Evolutionary conservation across 2,797 vertebrate genomes (phyloP).

Genomic region (Anguilla marmorata): DNA sequence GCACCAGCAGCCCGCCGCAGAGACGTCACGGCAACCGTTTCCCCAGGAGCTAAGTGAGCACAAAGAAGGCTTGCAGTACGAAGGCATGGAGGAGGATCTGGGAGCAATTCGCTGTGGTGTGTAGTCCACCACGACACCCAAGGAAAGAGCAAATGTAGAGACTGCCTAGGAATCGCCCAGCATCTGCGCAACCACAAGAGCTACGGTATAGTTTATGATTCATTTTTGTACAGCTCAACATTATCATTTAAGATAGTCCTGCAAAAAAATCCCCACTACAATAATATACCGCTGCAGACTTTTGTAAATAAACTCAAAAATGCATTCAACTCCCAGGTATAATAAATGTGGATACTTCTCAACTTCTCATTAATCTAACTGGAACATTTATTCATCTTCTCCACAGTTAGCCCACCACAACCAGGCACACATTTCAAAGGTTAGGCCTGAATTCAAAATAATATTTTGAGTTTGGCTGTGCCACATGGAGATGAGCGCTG

Average conservation of each 20-base stretch:
- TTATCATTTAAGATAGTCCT: neutral
- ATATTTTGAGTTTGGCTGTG: neutral
- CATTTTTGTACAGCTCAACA: neutral
- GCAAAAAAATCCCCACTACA: neutral
- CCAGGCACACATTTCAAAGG: neutral
- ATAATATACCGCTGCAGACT: neutral
- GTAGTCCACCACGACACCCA: neutral
- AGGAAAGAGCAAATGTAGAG: neutral
- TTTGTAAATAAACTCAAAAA: neutral
- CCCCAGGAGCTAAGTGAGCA: neutral
- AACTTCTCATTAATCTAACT: neutral
- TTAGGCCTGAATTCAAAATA: neutral
- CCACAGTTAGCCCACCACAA: neutral
- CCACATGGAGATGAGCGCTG: neutral
- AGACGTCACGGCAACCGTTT: slow-evolving; percentile 22
- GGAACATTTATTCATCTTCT: neutral
- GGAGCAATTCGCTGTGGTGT: slow-evolving; percentile 1
- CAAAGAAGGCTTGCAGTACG: neutral
- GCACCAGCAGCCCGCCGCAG: neutral
- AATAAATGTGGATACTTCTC: neutral
- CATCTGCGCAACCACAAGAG: neutral
- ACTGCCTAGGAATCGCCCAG: neutral
- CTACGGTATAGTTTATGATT: neutral
- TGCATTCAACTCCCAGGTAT: neutral
- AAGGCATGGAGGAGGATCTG: neutral